Conservation (phyloP, 2,888 invertebrate genomes). For the Gymnosoma rotundatum region DNA sequence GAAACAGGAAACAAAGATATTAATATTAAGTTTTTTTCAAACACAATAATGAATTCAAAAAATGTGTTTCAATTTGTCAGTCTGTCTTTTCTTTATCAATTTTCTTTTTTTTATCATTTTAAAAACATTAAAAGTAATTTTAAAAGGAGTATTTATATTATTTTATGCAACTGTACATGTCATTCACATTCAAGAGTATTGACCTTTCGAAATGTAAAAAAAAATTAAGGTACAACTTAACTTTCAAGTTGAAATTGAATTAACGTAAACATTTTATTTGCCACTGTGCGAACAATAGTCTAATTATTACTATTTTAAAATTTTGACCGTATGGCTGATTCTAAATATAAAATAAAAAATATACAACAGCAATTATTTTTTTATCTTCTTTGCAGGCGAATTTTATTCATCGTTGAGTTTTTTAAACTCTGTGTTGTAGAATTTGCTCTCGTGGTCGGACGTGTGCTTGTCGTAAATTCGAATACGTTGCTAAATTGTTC, state of each 20-base stretch:
- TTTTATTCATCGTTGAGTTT: slow-evolving; percentile 42
- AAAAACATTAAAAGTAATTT: too few relatives aligned
- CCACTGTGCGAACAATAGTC: slow-evolving; percentile 24
- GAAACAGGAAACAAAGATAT: too few relatives aligned
- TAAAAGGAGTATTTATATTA: too few relatives aligned
- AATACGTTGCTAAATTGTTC: slow-evolving; percentile 60
- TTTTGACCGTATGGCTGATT: slow-evolving; percentile 59
- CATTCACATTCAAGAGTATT: too few relatives aligned
- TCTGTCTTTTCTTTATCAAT: too few relatives aligned
- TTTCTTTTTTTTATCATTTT: too few relatives aligned
- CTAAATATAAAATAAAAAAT: slow-evolving; percentile 58
- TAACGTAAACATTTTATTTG: background rate
- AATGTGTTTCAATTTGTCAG: too few relatives aligned
- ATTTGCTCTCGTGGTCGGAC: slow-evolving; percentile 72
- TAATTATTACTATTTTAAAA: slow-evolving; percentile 37
- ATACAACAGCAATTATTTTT: slow-evolving; percentile 10
- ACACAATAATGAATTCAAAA: too few relatives aligned
- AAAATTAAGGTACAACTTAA: background rate
- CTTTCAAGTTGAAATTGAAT: background rate
- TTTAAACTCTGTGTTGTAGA: slow-evolving; percentile 70
- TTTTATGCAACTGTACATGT: too few relatives aligned
- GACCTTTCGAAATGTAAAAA: background rate
- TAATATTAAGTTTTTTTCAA: too few relatives aligned
- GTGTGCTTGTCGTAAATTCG: slow-evolving; percentile 63
- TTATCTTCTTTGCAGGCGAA: slow-evolving; percentile 50